phyloP scores from a whole-genome alignment of 2,113 vertebrate genomes.

The Pontoporia blainvillei region DNA sequence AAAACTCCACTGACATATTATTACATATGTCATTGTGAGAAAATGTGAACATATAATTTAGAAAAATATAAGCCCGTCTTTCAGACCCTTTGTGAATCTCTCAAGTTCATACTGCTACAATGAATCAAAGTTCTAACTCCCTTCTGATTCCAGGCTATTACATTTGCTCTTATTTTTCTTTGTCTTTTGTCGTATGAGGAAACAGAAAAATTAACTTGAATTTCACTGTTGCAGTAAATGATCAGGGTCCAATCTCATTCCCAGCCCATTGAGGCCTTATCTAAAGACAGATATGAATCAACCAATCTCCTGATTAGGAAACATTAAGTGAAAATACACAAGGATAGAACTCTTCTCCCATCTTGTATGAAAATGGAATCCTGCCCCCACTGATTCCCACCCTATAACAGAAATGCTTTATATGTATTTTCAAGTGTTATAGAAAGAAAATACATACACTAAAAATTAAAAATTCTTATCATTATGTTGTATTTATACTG shows the following conservation, averaged over 20 bases:
- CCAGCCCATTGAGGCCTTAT: not conserved
- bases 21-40: not conserved
- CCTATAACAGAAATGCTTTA: not conserved
- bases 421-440: not conserved
- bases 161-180: not conserved
- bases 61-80: not conserved
- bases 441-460: not conserved
- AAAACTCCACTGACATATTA: not conserved
- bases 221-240: not conserved
- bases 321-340: not conserved
- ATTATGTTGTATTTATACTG: not conserved
- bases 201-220: conserved; percentile 1
- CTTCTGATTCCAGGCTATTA: not conserved
- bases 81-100: not conserved
- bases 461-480: not conserved
- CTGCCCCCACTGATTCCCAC: not conserved
- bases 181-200: not conserved
- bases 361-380: not conserved
- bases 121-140: not conserved
- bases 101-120: not conserved
- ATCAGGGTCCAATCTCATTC: not conserved
- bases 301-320: not conserved
- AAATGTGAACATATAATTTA: not conserved
- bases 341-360: not conserved
- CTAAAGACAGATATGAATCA: not conserved